Conservation (phyloP, 2,113 vertebrate species). For the Pyrgilauda ruficollis region DNA sequence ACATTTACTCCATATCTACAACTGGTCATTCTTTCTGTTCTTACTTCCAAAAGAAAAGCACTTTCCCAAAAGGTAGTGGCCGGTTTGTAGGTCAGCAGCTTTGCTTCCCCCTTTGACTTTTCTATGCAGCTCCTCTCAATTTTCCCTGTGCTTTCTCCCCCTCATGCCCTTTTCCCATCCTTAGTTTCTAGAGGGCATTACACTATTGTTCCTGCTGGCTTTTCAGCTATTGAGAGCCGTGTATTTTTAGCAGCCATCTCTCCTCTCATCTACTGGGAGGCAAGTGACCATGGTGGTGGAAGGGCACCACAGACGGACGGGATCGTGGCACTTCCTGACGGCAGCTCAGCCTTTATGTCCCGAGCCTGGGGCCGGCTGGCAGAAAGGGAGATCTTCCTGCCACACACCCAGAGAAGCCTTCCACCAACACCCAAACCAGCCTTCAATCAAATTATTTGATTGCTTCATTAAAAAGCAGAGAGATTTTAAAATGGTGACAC, state of each 20-base stretch:
- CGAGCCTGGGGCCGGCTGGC: background rate
- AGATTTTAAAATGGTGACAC: background rate
- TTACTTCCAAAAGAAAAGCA: background rate
- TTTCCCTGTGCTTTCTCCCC: background rate
- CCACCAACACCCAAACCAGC: background rate
- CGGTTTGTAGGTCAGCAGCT: constrained; percentile 32
- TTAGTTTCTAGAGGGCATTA: background rate
- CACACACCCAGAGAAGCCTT: background rate
- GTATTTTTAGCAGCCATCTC: constrained; percentile 16
- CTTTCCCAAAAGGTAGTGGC: background rate
- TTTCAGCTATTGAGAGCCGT: background rate
- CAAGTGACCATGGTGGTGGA: background rate
- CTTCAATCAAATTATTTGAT: background rate
- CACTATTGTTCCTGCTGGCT: background rate
- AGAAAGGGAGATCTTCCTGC: background rate
- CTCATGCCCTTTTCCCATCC: background rate
- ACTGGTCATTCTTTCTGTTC: background rate
- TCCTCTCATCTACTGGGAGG: background rate
- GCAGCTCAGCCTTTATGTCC: background rate
- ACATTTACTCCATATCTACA: background rate
- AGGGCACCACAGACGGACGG: background rate
- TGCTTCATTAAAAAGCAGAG: background rate
- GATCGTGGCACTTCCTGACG: background rate
- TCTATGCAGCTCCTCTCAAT: background rate
- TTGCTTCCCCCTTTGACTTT: constrained; percentile 5